Evolutionary conservation across 2,797 vertebrate species (phyloP).

Genomic region (Enteromius radiatus): DNA sequence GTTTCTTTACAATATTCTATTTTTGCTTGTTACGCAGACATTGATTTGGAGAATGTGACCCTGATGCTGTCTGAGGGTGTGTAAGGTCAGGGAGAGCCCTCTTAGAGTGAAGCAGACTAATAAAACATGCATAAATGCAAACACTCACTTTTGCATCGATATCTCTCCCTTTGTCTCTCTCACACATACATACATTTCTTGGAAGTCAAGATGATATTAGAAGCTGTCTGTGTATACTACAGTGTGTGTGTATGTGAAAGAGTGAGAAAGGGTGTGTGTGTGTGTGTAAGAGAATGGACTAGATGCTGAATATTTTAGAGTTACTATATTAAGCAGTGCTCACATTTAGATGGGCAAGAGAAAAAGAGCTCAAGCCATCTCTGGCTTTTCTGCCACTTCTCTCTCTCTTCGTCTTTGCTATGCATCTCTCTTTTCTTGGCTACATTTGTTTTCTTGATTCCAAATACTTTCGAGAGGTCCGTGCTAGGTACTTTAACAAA

Average conservation of each 20-base stretch:
- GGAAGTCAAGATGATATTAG: slow-evolving; percentile 48
- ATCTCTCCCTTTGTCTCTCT: background rate
- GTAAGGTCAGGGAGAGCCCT: slow-evolving; percentile 35
- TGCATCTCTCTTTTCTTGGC: background rate
- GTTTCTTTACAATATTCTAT: background rate
- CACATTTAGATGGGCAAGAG: slow-evolving; percentile 82
- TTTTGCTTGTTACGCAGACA: slow-evolving; percentile 1
- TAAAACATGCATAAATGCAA: slow-evolving; percentile 23
- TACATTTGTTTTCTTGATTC: slow-evolving; percentile 13
- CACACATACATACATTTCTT: slow-evolving; percentile 62
- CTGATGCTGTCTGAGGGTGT: slow-evolving; percentile 10
- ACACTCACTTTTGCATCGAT: slow-evolving; percentile 7
- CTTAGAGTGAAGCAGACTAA: slow-evolving; percentile 9
- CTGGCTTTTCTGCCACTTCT: slow-evolving; percentile 51
- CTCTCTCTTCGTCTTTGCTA: background rate
- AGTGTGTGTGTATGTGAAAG: slow-evolving; percentile 8
- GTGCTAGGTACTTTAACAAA: slow-evolving; percentile 18
- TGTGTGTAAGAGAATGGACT: slow-evolving; percentile 68
- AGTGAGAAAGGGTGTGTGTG: background rate
- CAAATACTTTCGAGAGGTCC: background rate
- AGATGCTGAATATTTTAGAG: slow-evolving; percentile 84
- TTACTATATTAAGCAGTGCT: slow-evolving; percentile 79
- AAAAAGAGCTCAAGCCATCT: slow-evolving; percentile 65
- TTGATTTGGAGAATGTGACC: slow-evolving; percentile 4
- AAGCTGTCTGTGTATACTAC: slow-evolving; percentile 54